These are phyloP conservation scores for Gavialis gangeticus DNA, from an alignment of 2,113 vertebrate genomes.

Conservation along the genomic window DNA sequence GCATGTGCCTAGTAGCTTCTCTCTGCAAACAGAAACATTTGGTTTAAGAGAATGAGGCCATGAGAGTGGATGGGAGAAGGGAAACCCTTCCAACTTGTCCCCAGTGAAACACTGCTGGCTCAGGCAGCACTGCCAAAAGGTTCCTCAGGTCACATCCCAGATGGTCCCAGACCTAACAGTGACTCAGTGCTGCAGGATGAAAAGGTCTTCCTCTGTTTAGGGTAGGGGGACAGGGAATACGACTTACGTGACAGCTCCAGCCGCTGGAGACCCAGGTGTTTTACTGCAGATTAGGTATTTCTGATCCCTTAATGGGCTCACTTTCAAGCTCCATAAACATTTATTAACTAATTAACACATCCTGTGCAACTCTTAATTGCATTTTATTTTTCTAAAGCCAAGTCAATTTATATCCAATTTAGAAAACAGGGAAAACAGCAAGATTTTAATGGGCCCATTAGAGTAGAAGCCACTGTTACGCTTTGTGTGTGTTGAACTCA, in stretches of 20 bases:
- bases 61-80: neutral
- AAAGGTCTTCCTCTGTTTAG: neutral
- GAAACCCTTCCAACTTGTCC: neutral
- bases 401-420: neutral
- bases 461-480: neutral
- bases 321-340: slow-evolving; percentile 43
- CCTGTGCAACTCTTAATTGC: slow-evolving; percentile 14
- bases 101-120: neutral
- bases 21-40: neutral
- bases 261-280: slow-evolving; percentile 21
- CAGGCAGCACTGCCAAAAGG: too few relatives aligned
- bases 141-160: neutral
- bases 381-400: slow-evolving; percentile 48
- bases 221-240: neutral
- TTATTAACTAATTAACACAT: slow-evolving; percentile 38
- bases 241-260: neutral
- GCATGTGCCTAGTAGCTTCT: neutral
- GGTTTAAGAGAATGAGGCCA: neutral
- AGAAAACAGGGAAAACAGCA: neutral
- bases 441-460: neutral
- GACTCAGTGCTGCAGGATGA: neutral
- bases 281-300: slow-evolving; percentile 23
- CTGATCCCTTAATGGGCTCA: neutral
- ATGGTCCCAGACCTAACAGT: neutral
- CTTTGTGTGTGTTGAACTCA: slow-evolving; percentile 64